phyloP scores from a whole-genome alignment of 2,797 vertebrate genomes.

The Graptemys geographica region DNA sequence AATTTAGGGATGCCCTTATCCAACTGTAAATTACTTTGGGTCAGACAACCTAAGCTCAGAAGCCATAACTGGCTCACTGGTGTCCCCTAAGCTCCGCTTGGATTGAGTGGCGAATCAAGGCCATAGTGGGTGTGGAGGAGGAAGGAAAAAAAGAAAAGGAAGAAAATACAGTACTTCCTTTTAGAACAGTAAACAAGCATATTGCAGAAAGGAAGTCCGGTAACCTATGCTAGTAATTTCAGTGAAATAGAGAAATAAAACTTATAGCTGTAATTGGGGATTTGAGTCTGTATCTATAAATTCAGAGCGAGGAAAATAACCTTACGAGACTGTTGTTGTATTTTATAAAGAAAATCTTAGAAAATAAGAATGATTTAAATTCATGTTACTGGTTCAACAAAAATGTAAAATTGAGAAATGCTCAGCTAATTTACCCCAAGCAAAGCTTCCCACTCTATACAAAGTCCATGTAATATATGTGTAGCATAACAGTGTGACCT shows the following conservation, averaged over 20 bases:
- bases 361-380: background rate
- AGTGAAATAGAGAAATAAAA: background rate
- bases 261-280: background rate
- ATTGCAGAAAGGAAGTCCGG: background rate
- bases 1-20: no score
- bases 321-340: background rate
- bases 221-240: background rate
- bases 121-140: background rate
- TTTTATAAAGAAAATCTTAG: accelerated
- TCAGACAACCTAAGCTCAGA: no score
- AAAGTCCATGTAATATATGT: accelerated
- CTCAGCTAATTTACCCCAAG: background rate
- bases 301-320: background rate
- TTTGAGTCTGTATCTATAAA: background rate
- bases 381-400: background rate
- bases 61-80: no score
- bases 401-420: background rate
- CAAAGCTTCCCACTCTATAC: background rate
- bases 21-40: no score
- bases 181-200: background rate
- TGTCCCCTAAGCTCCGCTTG: background rate
- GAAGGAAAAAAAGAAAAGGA: background rate
- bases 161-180: accelerated
- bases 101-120: background rate
- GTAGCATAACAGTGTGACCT: background rate